These are phyloP conservation scores for Eospalax fontanierii DNA, from an alignment of 2,797 vertebrate genomes.

Conservation along the genomic window DNA sequence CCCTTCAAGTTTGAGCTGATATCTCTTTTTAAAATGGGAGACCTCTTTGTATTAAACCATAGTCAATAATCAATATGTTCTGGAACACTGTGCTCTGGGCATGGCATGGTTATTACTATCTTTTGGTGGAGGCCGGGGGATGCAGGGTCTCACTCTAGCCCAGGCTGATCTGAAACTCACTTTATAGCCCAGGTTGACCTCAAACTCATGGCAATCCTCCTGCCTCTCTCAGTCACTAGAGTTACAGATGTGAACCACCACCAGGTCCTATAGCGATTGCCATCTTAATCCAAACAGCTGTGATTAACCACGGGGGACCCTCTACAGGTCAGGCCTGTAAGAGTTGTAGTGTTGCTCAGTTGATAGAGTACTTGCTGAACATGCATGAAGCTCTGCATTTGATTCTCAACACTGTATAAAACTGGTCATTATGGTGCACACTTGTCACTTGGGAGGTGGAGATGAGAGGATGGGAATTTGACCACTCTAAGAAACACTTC, in stretches of 20 bases:
- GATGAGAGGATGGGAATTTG: not conserved
- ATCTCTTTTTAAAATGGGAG: not conserved
- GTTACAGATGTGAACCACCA: not conserved
- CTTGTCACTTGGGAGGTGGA: too few species aligned
- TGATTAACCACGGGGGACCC: not conserved
- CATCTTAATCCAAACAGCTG: not conserved
- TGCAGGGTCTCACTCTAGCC: too few species aligned
- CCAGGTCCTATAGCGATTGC: too few species aligned
- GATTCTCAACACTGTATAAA: not conserved
- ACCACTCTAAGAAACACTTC: not conserved
- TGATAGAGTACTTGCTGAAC: not conserved
- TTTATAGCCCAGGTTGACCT: too few species aligned
- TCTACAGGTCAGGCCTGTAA: not conserved
- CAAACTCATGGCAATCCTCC: too few species aligned
- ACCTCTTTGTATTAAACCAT: not conserved
- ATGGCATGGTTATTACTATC: not conserved
- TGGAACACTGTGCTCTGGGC: not conserved
- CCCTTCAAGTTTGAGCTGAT: conserved; percentile 28
- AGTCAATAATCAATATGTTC: not conserved
- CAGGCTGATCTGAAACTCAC: too few species aligned
- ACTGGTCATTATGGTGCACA: fast-evolving
- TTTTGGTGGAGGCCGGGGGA: not conserved
- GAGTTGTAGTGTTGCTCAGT: not conserved
- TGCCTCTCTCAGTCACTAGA: too few species aligned
- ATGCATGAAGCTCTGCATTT: not conserved